These are phyloP conservation scores for Apamea monoglypha DNA, from an alignment of 2,888 invertebrate genomes.

Conservation along the genomic window DNA sequence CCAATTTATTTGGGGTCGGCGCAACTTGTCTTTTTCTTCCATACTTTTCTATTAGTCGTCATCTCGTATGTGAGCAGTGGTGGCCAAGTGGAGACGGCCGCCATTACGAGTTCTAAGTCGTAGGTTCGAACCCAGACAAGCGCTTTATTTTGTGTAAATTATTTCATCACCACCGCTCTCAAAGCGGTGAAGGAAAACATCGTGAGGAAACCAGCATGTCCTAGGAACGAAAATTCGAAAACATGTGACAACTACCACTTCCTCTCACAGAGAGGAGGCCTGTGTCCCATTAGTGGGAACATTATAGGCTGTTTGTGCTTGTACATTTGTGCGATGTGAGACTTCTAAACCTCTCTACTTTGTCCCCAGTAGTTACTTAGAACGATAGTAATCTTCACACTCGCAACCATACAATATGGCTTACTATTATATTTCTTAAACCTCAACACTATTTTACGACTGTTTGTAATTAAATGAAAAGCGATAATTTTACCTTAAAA, in stretches of 20 bases:
- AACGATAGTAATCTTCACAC: constrained; percentile 50
- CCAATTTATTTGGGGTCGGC: neutral
- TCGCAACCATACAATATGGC: constrained; percentile 6
- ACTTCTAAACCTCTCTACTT: neutral
- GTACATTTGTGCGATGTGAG: neutral
- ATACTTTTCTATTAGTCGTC: neutral
- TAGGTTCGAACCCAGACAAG: too few relatives aligned
- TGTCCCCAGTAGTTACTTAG: constrained; percentile 18
- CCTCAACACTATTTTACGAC: constrained; percentile 23
- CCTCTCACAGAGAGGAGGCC: too few relatives aligned
- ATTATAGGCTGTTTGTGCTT: too few relatives aligned
- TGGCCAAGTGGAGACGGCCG: neutral
- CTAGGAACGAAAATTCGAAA: too few relatives aligned
- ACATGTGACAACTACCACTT: too few relatives aligned
- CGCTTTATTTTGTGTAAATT: too few relatives aligned
- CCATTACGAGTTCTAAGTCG: too few relatives aligned
- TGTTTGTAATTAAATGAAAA: constrained; percentile 13
- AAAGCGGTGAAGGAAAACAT: too few relatives aligned
- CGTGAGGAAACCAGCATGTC: too few relatives aligned
- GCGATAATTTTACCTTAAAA: constrained; percentile 16
- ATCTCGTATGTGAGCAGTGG: neutral
- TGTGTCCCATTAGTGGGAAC: too few relatives aligned
- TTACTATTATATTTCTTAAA: constrained; percentile 35
- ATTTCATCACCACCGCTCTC: too few relatives aligned
- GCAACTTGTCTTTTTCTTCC: neutral